Percentiles rank a stretch among this genome's conserved stretches.
phyloP scores from a whole-genome alignment of 2,797 vertebrate species.

The Malurus leucopterus region DNA sequence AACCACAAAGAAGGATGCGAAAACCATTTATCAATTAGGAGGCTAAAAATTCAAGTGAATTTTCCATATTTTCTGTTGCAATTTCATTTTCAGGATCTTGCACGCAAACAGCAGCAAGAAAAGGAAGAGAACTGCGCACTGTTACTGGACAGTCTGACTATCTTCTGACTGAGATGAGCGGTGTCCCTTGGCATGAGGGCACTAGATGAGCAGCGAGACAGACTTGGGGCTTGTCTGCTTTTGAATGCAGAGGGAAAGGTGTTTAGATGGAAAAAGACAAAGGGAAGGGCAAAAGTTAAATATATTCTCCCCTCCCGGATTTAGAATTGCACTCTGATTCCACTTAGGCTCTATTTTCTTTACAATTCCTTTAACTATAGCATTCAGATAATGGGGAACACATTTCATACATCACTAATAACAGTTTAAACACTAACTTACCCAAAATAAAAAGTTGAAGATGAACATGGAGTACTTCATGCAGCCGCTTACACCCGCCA shows the following conservation, averaged over 20 bases:
- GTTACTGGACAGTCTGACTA: neutral
- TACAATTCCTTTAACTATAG: conserved; percentile 18
- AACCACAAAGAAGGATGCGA: neutral
- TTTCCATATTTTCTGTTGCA: neutral
- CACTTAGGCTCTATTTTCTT: conserved; percentile 19
- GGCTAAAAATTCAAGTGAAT: neutral
- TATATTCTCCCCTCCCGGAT: neutral
- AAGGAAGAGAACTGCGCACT: neutral
- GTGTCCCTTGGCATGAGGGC: neutral
- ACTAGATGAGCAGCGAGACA: neutral
- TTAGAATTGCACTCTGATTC: neutral
- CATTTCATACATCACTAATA: conserved; percentile 6
- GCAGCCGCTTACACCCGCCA: conserved; percentile 74
- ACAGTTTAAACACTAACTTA: conserved; percentile 64
- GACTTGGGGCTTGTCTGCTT: neutral
- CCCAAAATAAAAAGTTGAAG: conserved; percentile 82
- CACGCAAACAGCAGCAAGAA: neutral
- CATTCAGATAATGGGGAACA: neutral
- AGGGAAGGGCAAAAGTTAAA: neutral
- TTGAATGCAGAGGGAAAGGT: neutral
- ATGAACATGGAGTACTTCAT: conserved; percentile 78
- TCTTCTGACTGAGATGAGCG: neutral
- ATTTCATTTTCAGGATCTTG: neutral
- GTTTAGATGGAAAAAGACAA: neutral
- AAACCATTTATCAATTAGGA: neutral